These are phyloP conservation scores for Brachirus orientalis DNA, from an alignment of 2,113 vertebrate species.

Conservation along the genomic window DNA sequence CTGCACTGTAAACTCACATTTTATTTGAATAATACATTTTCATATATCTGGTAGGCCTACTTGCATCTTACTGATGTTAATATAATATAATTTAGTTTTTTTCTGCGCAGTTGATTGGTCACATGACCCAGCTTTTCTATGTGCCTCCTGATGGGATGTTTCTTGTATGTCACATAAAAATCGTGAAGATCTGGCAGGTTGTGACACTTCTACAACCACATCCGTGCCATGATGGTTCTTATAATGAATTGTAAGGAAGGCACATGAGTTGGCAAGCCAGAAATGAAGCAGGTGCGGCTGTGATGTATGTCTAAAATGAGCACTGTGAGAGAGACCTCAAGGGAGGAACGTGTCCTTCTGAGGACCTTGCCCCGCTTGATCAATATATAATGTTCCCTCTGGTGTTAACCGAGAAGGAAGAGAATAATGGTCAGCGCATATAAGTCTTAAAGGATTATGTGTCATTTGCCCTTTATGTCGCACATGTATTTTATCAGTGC, in stretches of 20 bases:
- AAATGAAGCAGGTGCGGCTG: slow-evolving; percentile 49
- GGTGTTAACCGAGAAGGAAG: slow-evolving; percentile 23
- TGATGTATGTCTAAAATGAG: slow-evolving; percentile 48
- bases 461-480: slow-evolving; percentile 61
- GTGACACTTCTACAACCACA: too few relatives aligned
- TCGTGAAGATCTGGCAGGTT: neutral
- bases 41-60: too few relatives aligned
- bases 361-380: slow-evolving; percentile 56
- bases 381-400: slow-evolving; percentile 50
- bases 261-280: slow-evolving; percentile 5
- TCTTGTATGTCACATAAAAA: neutral
- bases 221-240: too few relatives aligned
- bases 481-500: slow-evolving; percentile 51
- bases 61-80: too few relatives aligned
- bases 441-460: slow-evolving; percentile 49
- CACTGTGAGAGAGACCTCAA: slow-evolving; percentile 31
- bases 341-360: slow-evolving; percentile 46
- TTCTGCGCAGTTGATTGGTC: too few relatives aligned
- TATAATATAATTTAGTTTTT: too few relatives aligned
- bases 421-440: slow-evolving; percentile 29
- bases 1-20: neutral
- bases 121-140: too few relatives aligned
- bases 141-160: too few relatives aligned
- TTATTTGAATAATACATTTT: too few relatives aligned
- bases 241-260: neutral